These are phyloP conservation scores for Gymnarchus niloticus DNA, from an alignment of 2,113 vertebrate species.

Conservation along the genomic window DNA sequence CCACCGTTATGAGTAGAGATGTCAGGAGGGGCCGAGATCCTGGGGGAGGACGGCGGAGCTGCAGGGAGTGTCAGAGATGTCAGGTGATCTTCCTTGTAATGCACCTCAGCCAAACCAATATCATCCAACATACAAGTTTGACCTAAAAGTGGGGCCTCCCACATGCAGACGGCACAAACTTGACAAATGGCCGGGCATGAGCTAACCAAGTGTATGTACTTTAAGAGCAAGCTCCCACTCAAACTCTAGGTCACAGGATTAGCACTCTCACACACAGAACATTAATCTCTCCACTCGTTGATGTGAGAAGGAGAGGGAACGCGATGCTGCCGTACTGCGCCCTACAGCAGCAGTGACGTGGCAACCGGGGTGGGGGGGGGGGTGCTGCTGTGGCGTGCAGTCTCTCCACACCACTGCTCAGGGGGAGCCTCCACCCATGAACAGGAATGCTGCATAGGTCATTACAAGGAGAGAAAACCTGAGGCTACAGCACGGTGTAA, in stretches of 20 bases:
- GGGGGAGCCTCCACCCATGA: not conserved
- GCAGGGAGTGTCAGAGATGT: not conserved
- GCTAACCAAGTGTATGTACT: constrained; percentile 7
- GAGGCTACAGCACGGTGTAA: not conserved
- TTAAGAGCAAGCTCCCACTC: constrained; percentile 12
- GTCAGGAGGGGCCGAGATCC: not conserved
- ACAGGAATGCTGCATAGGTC: not conserved
- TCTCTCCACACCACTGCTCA: not conserved
- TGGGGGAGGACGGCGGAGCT: no score
- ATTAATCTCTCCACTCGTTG: constrained; percentile 22
- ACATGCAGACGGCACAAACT: not conserved
- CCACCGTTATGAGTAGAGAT: not conserved
- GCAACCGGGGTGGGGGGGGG: not conserved
- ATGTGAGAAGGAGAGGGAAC: constrained; percentile 18
- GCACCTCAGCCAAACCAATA: not conserved
- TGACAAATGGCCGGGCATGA: constrained; percentile 1
- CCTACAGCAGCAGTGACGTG: constrained; percentile 7
- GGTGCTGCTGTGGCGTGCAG: not conserved
- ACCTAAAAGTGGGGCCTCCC: not conserved
- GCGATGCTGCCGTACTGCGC: not conserved
- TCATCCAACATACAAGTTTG: not conserved
- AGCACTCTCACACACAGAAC: constrained; percentile 2
- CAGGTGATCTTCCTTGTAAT: no score
- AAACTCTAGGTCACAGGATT: constrained; percentile 17
- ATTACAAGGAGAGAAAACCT: constrained; percentile 5